Conservation (phyloP, 2,888 invertebrate genomes). For the Stratiomys singularior region DNA sequence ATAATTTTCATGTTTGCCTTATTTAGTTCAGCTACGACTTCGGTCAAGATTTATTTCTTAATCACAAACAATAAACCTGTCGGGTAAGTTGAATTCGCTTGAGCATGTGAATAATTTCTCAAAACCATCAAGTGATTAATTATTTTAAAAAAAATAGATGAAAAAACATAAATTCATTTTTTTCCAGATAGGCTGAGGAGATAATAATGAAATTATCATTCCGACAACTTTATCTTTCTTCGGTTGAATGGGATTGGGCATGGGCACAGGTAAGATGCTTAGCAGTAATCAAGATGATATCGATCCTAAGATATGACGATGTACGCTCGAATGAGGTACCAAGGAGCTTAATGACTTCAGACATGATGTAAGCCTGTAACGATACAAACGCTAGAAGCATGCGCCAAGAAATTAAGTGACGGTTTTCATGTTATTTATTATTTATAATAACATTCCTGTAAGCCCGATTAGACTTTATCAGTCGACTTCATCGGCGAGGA, state of each 20-base stretch:
- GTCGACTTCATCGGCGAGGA: background rate
- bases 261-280: background rate
- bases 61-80: conserved; percentile 9
- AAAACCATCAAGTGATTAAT: background rate
- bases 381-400: conserved; percentile 33
- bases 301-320: background rate
- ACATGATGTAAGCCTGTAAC: conserved; percentile 39
- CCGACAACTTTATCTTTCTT: conserved; percentile 28
- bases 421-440: conserved; percentile 37
- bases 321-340: conserved; percentile 15
- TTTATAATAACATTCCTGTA: conserved; percentile 21
- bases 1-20: conserved; percentile 17
- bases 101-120: background rate
- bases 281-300: conserved; percentile 6
- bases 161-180: background rate
- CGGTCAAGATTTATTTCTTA: conserved; percentile 17
- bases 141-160: background rate
- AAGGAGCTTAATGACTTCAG: conserved; percentile 40
- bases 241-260: background rate
- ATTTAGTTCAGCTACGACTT: background rate
- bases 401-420: conserved; percentile 48
- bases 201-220: conserved; percentile 34
- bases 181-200: background rate
- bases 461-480: conserved; percentile 12
- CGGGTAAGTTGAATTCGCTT: background rate